These are phyloP conservation scores for Terrapene triunguis DNA, from an alignment of 2,113 vertebrate species.

Conservation along the genomic window DNA sequence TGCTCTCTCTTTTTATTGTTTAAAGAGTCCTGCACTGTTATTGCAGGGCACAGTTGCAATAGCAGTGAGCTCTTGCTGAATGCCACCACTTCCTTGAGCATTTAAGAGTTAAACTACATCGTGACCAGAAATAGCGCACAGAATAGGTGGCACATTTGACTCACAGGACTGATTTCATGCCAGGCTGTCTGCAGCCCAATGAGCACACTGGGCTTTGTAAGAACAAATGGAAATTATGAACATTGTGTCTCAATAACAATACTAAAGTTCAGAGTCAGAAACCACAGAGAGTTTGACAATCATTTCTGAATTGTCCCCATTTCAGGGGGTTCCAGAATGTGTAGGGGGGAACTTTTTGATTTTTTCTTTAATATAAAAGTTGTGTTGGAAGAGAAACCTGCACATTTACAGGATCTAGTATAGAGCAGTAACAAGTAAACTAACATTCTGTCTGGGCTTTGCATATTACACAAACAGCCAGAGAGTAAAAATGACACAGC, in stretches of 20 bases:
- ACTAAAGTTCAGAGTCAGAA: neutral
- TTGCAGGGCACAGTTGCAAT: neutral
- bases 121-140: neutral
- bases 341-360: neutral
- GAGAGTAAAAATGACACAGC: neutral
- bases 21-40: neutral
- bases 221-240: neutral
- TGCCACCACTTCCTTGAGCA: too few relatives aligned
- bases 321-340: neutral
- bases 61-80: neutral
- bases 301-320: neutral
- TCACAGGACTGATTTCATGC: neutral
- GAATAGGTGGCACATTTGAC: neutral
- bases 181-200: neutral
- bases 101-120: neutral
- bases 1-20: neutral
- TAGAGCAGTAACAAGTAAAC: neutral
- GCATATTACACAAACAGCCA: neutral
- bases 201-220: neutral
- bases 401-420: neutral
- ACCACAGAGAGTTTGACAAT: neutral
- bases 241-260: neutral
- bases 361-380: neutral
- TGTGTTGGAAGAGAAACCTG: neutral
- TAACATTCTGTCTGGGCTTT: neutral